Percentiles rank a stretch among this genome's conserved stretches.
These are phyloP conservation scores for Decapterus maruadsi DNA, from an alignment of 2,797 vertebrate genomes.

Conservation along the genomic window DNA sequence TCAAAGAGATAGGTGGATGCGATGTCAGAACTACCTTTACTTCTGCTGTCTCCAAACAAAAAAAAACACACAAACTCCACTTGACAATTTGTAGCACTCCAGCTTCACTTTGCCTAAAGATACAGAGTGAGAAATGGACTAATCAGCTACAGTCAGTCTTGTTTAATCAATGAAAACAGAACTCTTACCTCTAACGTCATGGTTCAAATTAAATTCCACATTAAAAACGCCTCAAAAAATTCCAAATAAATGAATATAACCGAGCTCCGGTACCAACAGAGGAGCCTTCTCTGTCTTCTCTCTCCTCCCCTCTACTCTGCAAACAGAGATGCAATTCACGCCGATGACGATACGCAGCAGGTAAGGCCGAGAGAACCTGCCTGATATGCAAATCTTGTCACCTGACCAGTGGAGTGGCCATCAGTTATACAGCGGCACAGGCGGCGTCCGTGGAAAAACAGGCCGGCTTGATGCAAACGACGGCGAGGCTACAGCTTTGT, in stretches of 20 bases:
- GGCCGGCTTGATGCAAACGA: constrained; percentile 77
- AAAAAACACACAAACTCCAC: background rate
- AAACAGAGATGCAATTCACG: background rate
- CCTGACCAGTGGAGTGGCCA: constrained; percentile 50
- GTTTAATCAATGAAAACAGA: background rate
- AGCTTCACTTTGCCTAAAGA: background rate
- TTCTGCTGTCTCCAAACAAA: background rate
- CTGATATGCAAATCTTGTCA: constrained; percentile 70
- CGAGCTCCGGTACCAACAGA: background rate
- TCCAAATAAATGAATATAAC: constrained; percentile 20
- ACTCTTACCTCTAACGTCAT: constrained; percentile 73
- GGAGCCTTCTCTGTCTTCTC: background rate
- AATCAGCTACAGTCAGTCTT: constrained; percentile 2
- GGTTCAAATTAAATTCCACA: constrained; percentile 39
- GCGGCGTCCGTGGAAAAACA: constrained; percentile 67
- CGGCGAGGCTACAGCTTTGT: constrained; percentile 66
- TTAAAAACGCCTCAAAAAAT: constrained; percentile 15
- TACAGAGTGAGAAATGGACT: background rate
- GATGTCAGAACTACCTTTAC: background rate
- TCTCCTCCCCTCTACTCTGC: constrained; percentile 16
- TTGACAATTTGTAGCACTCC: background rate
- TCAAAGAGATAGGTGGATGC: background rate
- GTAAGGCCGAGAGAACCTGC: constrained; percentile 42
- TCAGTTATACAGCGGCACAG: constrained; percentile 70
- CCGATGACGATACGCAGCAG: constrained; percentile 1